Evolutionary conservation across 2,113 vertebrate genomes (phyloP), one percentile per base, ranked within the genome.

Genomic region (Erinaceus europaeus): DNA sequence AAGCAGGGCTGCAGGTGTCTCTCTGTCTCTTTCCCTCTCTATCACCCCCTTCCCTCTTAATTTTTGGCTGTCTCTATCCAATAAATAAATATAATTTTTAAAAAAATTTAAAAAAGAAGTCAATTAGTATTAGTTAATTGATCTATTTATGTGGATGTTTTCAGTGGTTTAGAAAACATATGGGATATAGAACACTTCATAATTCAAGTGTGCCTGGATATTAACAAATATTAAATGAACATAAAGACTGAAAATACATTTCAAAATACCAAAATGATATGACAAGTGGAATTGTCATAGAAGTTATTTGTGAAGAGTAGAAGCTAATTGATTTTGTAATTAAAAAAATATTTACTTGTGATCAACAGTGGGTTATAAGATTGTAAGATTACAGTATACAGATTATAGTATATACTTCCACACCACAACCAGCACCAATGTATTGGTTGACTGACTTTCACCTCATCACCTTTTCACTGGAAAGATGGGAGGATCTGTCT

Each of bases 41-140:
- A n/a, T n/a, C n/a, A n/a, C n/a, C n/a, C n/a, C n/a, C n/a, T n/a
- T n/a, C n/a, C n/a, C n/a, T n/a, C n/a, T n/a, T n/a, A n/a, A n/a
- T n/a, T n/a, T n/a, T n/a, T n/a, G n/a, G n/a, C n/a, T n/a, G n/a
- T n/a, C n/a, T n/a, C n/a, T n/a, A n/a, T n/a, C n/a, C n/a, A n/a
- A n/a, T n/a, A n/a, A n/a, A n/a, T n/a, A n/a, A n/a, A n/a, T n/a
- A n/a, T n/a, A n/a, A n/a, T n/a, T n/a, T n/a, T n/a, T n/a, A n/a
- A n/a, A n/a, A n/a, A n/a, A n/a, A n/a, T 76, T n/a, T 40, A 64
- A 91, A 48, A 83, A 91, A 74, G 7, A 86, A 79, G 83, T 10
- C 5, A 14, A 61, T 38, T 86, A 18, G 2, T 75, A 61, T 79
- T 55, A 76, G 29, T 69, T 84, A 57, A 32, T 46, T 87, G 5